Evolutionary conservation across 2,797 vertebrate species (phyloP).

Genomic region (Cetoscarus ocellatus): DNA sequence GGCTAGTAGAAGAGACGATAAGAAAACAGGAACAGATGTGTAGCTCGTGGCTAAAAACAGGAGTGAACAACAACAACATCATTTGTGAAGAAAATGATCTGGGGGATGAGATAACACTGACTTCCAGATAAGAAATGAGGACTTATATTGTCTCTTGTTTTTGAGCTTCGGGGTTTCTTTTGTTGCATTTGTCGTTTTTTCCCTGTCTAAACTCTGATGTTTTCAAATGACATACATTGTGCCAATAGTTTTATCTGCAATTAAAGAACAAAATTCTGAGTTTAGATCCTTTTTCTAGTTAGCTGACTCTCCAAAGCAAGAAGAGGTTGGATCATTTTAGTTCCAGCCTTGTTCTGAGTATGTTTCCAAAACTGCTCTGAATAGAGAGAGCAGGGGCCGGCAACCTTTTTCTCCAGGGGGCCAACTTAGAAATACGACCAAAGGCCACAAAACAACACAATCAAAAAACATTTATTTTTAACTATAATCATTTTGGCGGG

Average conservation of each 20-base stretch:
- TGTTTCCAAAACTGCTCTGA: constrained; percentile 10
- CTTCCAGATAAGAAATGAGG: constrained; percentile 69
- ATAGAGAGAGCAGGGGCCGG: not conserved
- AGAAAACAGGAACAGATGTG: constrained; percentile 89
- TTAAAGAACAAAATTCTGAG: not conserved
- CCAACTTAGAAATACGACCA: too few species aligned
- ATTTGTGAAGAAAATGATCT: constrained; percentile 82
- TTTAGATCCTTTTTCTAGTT: not conserved
- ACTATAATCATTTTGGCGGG: too few species aligned
- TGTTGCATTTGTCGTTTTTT: constrained; percentile 9
- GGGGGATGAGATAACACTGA: constrained; percentile 68
- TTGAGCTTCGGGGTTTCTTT: constrained; percentile 8
- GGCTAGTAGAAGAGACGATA: constrained; percentile 73
- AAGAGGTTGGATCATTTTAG: not conserved
- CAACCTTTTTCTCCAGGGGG: too few species aligned
- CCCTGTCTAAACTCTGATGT: not conserved
- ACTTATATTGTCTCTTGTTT: constrained; percentile 26
- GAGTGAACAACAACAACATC: constrained; percentile 83
- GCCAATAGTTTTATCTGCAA: constrained; percentile 13
- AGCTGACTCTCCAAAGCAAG: not conserved
- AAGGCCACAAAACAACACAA: too few species aligned
- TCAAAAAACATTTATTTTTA: too few species aligned
- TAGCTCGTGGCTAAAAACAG: constrained; percentile 85
- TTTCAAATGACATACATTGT: constrained; percentile 14
- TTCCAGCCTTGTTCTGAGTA: constrained; percentile 2